phyloP scores from a whole-genome alignment of 1,140 invertebrate genomes.

The Liolophura sinensis region DNA sequence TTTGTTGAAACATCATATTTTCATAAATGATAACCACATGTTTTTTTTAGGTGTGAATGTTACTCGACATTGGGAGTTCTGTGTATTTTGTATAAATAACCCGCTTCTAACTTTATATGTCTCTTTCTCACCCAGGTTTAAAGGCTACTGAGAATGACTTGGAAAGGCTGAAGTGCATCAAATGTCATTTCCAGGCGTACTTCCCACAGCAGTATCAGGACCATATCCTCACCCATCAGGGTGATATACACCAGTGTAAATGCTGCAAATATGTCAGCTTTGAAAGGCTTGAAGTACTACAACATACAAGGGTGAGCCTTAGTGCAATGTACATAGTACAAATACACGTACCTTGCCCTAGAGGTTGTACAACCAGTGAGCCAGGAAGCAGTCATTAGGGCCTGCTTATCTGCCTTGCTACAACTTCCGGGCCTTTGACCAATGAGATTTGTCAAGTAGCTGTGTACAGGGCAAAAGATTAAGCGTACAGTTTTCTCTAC shows the following conservation, averaged over 20 bases:
- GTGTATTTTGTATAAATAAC: too few species aligned
- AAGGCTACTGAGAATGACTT: conserved; percentile 52
- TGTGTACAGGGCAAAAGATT: too few species aligned
- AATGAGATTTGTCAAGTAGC: background rate
- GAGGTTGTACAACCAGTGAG: too few species aligned
- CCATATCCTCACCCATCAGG: conserved; percentile 48
- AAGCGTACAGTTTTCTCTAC: too few species aligned
- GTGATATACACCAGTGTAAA: conserved; percentile 53
- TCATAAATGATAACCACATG: background rate
- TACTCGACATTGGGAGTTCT: background rate
- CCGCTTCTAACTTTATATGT: background rate
- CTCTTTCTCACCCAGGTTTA: conserved; percentile 41
- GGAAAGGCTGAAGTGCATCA: conserved; percentile 49
- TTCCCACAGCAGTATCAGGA: conserved; percentile 57
- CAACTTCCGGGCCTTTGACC: too few species aligned
- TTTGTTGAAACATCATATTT: background rate
- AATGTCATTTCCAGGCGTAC: conserved; percentile 56
- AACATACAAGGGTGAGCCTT: conserved; percentile 55
- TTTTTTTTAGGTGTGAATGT: background rate
- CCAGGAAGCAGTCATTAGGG: too few species aligned
- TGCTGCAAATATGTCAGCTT: conserved; percentile 52
- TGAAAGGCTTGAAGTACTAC: conserved; percentile 45
- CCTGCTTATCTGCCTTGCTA: too few species aligned
- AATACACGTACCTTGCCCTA: too few species aligned
- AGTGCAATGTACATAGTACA: too few species aligned